These are phyloP conservation scores for Brachypodius melanocephalos DNA, from an alignment of 2,113 vertebrate genomes.

Conservation along the genomic window DNA sequence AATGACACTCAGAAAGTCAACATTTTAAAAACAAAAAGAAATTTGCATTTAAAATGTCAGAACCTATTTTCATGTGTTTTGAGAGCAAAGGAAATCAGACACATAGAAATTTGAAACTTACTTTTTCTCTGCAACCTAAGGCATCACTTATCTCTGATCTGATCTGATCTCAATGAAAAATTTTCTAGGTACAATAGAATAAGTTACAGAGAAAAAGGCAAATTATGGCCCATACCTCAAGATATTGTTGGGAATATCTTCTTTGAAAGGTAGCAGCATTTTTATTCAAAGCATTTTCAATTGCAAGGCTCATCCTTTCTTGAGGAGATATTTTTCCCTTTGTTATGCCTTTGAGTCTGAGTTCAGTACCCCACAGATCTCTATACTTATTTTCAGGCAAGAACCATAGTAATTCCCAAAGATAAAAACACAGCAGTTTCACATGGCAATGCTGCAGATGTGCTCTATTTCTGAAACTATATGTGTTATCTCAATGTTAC, in stretches of 20 bases:
- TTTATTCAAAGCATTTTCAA: conserved; percentile 1
- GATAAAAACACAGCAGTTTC: background rate
- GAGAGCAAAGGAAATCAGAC: background rate
- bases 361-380: background rate
- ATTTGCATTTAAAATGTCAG: background rate
- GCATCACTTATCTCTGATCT: background rate
- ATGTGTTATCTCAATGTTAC: background rate
- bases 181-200: background rate
- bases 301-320: background rate
- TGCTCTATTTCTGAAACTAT: background rate
- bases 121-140: background rate
- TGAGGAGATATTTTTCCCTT: background rate
- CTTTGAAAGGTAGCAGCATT: background rate
- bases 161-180: background rate
- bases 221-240: background rate
- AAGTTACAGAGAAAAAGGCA: background rate
- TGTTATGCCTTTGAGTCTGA: background rate
- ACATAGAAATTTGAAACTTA: background rate
- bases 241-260: background rate
- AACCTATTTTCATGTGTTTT: background rate
- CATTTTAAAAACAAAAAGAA: background rate
- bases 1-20: background rate
- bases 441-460: background rate
- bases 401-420: background rate
- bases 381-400: background rate